A percentile compares a stretch with the other conserved stretches of the same genome.
Evolutionary conservation across 2,797 vertebrate genomes (phyloP).

Genomic region (Falco biarmicus): DNA sequence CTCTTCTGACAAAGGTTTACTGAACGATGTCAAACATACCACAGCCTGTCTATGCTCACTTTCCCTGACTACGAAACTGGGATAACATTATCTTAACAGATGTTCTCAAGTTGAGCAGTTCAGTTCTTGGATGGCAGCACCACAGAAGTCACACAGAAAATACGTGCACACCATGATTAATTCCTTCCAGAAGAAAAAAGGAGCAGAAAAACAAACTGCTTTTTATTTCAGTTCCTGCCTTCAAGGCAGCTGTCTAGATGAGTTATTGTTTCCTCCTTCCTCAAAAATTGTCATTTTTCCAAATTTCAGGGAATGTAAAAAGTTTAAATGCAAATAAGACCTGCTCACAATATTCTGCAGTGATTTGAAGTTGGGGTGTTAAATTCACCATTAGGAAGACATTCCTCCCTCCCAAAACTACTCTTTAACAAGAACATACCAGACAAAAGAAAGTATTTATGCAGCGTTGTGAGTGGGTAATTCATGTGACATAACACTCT

Average conservation of each 20-base stretch:
- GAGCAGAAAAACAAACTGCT: background rate
- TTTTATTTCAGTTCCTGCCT: conserved; percentile 12
- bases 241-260: background rate
- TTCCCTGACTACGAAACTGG: background rate
- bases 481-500: background rate
- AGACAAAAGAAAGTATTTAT: background rate
- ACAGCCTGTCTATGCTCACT: background rate
- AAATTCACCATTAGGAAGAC: background rate
- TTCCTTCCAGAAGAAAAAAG: background rate
- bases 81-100: background rate
- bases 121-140: background rate
- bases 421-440: background rate
- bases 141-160: background rate
- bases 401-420: background rate
- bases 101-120: background rate
- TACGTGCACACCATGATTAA: background rate
- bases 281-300: background rate
- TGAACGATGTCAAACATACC: background rate
- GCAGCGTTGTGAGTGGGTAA: background rate
- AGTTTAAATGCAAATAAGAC: background rate
- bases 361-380: background rate
- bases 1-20: background rate
- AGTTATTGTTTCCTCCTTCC: background rate
- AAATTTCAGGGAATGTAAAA: background rate
- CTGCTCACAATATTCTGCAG: background rate